phyloP scores from a whole-genome alignment of 2,113 vertebrate species.

The Tragelaphus strepsiceros region DNA sequence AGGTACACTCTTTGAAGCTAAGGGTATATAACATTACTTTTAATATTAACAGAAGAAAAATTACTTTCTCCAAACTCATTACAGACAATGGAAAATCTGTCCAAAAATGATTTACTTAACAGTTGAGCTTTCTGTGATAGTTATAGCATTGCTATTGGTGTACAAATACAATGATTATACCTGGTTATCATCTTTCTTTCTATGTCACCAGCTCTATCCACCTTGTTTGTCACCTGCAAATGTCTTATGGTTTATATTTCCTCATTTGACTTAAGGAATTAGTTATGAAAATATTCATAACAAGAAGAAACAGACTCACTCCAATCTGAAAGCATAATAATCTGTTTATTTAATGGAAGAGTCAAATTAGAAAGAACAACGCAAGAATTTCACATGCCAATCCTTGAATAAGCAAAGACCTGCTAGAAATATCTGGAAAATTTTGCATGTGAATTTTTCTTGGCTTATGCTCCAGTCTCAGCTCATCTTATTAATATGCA shows the following conservation, averaged over 20 bases:
- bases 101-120: not conserved
- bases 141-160: not conserved
- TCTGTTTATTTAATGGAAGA: not conserved
- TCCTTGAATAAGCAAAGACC: not conserved
- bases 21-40: not conserved
- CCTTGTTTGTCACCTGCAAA: not conserved
- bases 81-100: not conserved
- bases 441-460: not conserved
- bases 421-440: not conserved
- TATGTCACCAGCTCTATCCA: not conserved
- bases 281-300: not conserved
- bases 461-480: not conserved
- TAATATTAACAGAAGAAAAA: not conserved
- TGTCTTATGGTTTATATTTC: not conserved
- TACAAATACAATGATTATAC: not conserved
- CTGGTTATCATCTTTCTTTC: not conserved
- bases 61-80: not conserved
- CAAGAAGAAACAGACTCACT: not conserved
- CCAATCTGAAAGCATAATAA: not conserved
- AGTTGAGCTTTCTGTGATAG: not conserved
- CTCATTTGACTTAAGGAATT: not conserved
- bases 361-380: not conserved
- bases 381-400: not conserved
- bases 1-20: not conserved
- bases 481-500: not conserved